These are phyloP conservation scores for Tetramorium alpestre DNA, from an alignment of 1,140 invertebrate species.

Conservation along the genomic window DNA sequence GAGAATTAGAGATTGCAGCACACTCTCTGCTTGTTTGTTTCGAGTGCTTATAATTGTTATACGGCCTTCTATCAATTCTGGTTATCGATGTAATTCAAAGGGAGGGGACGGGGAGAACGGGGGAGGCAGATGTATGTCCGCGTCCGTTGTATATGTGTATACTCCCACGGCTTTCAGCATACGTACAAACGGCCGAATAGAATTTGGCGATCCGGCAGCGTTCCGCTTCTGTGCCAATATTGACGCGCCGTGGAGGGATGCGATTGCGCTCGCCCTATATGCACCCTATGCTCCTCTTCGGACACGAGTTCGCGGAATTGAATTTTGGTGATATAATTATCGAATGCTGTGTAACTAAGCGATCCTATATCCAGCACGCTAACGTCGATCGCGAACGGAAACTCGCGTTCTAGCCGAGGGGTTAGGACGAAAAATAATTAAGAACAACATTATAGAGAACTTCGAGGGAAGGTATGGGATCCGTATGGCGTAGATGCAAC, in stretches of 20 bases:
- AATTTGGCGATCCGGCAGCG: conserved; percentile 59
- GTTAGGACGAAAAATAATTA: conserved; percentile 40
- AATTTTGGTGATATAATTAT: conserved; percentile 61
- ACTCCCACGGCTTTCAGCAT: conserved; percentile 15
- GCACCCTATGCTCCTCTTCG: conserved; percentile 36
- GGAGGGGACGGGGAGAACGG: too few relatives aligned
- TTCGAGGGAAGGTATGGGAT: not conserved
- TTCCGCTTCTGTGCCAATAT: conserved; percentile 68
- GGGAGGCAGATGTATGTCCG: not conserved
- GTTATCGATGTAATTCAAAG: conserved; percentile 35
- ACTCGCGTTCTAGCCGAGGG: conserved; percentile 11
- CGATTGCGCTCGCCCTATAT: conserved; percentile 60
- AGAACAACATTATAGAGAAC: too few relatives aligned
- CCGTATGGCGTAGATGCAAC: not conserved
- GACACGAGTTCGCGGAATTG: conserved; percentile 34
- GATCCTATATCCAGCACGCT: conserved; percentile 49
- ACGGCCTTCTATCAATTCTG: conserved; percentile 66
- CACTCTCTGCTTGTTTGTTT: not conserved
- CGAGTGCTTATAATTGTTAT: conserved; percentile 68
- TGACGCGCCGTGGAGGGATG: conserved; percentile 54
- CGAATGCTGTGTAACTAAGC: conserved; percentile 48
- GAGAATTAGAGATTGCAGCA: conserved; percentile 55
- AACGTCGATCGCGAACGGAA: conserved; percentile 6
- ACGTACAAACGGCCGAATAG: conserved; percentile 42
- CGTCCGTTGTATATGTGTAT: not conserved